Evolutionary conservation across 2,113 vertebrate genomes (phyloP).

Genomic region (Callorhinus ursinus): DNA sequence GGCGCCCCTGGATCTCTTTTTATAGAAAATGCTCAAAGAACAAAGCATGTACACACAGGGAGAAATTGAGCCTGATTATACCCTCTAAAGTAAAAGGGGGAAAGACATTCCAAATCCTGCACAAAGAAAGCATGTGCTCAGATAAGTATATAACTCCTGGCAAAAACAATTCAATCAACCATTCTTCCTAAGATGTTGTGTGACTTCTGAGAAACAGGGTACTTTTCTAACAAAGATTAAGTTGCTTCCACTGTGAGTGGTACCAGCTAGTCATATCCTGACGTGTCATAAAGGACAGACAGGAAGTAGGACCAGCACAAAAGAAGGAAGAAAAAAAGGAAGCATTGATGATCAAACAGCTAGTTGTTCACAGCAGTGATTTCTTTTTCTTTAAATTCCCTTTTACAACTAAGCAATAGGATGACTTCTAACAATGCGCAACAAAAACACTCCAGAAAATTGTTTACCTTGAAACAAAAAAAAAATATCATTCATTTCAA

Average conservation of each 20-base stretch:
- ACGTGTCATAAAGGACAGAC: slow-evolving; percentile 63
- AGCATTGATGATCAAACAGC: slow-evolving; percentile 59
- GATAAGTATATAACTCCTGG: slow-evolving; percentile 61
- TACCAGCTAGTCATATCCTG: slow-evolving; percentile 77
- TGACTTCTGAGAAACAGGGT: slow-evolving; percentile 51
- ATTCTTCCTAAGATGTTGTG: slow-evolving; percentile 47
- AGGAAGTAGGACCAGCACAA: slow-evolving; percentile 42
- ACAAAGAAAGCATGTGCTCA: slow-evolving; percentile 37
- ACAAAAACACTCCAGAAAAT: slow-evolving; percentile 68
- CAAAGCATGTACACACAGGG: slow-evolving; percentile 55
- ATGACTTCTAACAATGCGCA: slow-evolving; percentile 16
- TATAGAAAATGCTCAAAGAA: slow-evolving; percentile 69
- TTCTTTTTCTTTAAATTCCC: background rate
- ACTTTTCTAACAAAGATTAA: slow-evolving; percentile 74
- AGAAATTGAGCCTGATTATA: slow-evolving; percentile 66
- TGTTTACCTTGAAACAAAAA: slow-evolving; percentile 75
- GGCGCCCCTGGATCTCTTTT: slow-evolving; percentile 48
- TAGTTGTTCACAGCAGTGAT: slow-evolving; percentile 60
- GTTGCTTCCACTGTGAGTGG: slow-evolving; percentile 53
- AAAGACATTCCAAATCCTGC: background rate
- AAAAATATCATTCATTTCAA: slow-evolving; percentile 55
- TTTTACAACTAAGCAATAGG: slow-evolving; percentile 1
- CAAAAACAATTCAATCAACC: slow-evolving; percentile 69
- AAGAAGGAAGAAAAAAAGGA: slow-evolving; percentile 37
- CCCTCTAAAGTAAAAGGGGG: slow-evolving; percentile 21